Percentiles rank a stretch among this genome's conserved stretches.
Evolutionary conservation across 1,140 invertebrate genomes (phyloP).

Genomic region (Drosophila erecta): DNA sequence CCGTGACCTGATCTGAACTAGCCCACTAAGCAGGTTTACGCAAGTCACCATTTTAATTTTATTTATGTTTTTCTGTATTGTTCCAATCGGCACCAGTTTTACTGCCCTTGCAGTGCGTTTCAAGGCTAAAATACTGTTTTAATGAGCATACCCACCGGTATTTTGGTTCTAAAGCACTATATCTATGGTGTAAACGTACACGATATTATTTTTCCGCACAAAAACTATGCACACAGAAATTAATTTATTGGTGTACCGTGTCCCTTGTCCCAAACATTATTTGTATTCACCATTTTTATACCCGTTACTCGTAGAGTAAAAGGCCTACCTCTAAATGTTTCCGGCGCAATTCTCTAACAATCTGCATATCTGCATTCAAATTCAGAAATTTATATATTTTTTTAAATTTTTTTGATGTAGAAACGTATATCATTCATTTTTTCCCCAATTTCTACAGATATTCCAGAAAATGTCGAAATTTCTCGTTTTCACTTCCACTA

Average conservation of each 20-base stretch:
- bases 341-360: too few relatives aligned
- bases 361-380: too few relatives aligned
- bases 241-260: slow-evolving; percentile 30
- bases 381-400: too few relatives aligned
- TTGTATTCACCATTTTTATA: background rate
- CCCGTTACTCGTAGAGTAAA: too few relatives aligned
- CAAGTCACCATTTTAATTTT: slow-evolving; percentile 52
- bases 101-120: background rate
- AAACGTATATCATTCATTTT: too few relatives aligned
- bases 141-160: background rate
- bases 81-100: slow-evolving; percentile 31
- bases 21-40: slow-evolving; percentile 28
- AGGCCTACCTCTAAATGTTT: too few relatives aligned
- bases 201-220: slow-evolving; percentile 6
- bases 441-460: too few relatives aligned
- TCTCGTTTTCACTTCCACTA: too few relatives aligned
- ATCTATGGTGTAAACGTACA: slow-evolving; percentile 13
- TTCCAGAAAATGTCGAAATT: too few relatives aligned
- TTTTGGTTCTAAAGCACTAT: background rate
- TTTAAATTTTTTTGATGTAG: too few relatives aligned
- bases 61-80: slow-evolving; percentile 41
- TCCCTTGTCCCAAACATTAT: slow-evolving; percentile 20
- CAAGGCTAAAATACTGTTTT: background rate
- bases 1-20: slow-evolving; percentile 44
- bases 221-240: background rate